Base-by-base conservation (phyloP, 2,113 vertebrate genomes). In the Prolemur simus region DNA sequence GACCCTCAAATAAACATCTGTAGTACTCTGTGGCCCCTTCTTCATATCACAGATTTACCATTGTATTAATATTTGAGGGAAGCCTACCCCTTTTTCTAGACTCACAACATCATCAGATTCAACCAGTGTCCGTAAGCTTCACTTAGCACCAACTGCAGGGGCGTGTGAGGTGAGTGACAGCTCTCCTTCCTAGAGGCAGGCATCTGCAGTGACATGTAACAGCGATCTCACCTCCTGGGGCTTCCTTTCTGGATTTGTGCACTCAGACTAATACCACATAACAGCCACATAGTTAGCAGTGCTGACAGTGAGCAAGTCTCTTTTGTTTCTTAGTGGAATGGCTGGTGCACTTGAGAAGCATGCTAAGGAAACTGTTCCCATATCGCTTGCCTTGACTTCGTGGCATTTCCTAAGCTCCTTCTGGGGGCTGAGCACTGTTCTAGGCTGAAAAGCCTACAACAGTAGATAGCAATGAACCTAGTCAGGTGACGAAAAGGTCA, bases 221-320 rank as follows among this genome's bases (percentile, higher is more conserved):
- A 18, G 39, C 23, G 34, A 39, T 71, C 0, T 12, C 21, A 60
- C 2, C 34, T 91, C 54, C 23, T 2, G 2, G 73, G n/a, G 9
- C 23, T 71, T 76, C 80, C 69, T 91, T 73, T 91, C 27, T 56
- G 73, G 52, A 25, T 13, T 12, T 81, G 47, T n/a, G 21, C 32
- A 34, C 56, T 84, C 64, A 37, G 58, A 81, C 17, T 49, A 45
- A 34, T 1, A 7, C 37, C 66, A 73, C 2, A 6, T 29, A 42
- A 56, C 4, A 45, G 47, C 39, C 25, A n/a, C 4, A 32, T 0
- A 12, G 12, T n/a, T 0, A 37, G 45, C 17, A 39, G 20, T 42
- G 45, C 42, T 20, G 34, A 71, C 0, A 5, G 45, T 11, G n/a
- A 8, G 17, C 25, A 71, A 56, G 52, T 42, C n/a, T 66, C 10